Percentiles rank a stretch among this genome's conserved stretches.
These are phyloP conservation scores for Sialia sialis DNA, from an alignment of 2,113 vertebrate genomes.

Conservation along the genomic window DNA sequence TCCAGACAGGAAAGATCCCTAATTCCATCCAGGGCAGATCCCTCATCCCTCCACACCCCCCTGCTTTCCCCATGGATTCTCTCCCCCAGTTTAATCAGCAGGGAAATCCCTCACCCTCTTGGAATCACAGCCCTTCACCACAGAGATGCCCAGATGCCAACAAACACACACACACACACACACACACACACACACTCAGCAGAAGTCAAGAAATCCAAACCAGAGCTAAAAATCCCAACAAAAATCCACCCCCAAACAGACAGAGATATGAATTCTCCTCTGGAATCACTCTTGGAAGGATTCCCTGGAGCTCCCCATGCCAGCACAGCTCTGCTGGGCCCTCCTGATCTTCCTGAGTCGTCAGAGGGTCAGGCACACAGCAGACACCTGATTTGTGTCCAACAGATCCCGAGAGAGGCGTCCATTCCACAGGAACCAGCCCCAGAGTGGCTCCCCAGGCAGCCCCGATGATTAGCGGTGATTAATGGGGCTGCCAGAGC, in stretches of 20 bases:
- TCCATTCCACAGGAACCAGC: neutral
- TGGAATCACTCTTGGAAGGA: neutral
- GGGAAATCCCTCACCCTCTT: too few species aligned
- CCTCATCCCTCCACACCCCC: too few species aligned
- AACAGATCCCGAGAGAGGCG: neutral
- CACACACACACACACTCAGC: fast-evolving
- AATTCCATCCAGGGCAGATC: too few species aligned
- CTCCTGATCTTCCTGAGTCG: neutral
- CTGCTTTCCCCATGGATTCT: too few species aligned
- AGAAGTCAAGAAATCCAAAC: neutral
- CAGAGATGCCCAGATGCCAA: neutral
- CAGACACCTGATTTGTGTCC: neutral
- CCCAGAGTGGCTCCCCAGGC: neutral
- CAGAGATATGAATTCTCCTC: fast-evolving
- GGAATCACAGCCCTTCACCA: neutral
- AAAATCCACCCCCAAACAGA: neutral
- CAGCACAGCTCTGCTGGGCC: neutral
- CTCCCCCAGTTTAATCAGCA: too few species aligned
- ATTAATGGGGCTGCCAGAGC: conserved; percentile 37
- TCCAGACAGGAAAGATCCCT: too few species aligned
- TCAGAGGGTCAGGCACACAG: neutral
- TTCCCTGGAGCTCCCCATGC: neutral
- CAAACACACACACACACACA: too few species aligned
- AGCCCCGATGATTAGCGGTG: neutral
- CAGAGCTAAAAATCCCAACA: neutral